Conservation (phyloP, 2,113 vertebrate species). For the Ictalurus furcatus region DNA sequence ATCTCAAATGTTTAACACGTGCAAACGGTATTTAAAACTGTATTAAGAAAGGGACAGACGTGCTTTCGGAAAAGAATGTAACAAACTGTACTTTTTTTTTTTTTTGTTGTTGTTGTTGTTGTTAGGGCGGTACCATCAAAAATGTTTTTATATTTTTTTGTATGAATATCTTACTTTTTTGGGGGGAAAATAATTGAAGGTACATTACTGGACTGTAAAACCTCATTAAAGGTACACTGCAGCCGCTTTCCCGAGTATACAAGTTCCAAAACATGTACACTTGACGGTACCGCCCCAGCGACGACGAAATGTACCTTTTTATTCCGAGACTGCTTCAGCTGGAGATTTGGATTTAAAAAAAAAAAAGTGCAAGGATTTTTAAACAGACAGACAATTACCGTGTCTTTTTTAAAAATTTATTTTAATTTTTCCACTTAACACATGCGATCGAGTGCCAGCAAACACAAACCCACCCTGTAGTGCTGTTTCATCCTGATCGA, state of each 20-base stretch:
- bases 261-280: neutral
- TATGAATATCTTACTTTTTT: neutral
- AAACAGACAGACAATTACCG: neutral
- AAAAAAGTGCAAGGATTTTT: neutral
- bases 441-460: neutral
- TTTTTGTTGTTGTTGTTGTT: neutral
- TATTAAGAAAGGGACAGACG: neutral
- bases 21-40: neutral
- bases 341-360: neutral
- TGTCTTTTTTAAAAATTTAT: neutral
- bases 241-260: neutral
- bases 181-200: neutral
- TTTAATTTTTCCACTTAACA: neutral
- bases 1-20: neutral
- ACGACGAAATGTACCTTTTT: neutral
- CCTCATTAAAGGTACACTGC: neutral
- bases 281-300: neutral
- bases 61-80: neutral
- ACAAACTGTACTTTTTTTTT: neutral
- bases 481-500: slow-evolving; percentile 26
- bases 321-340: neutral
- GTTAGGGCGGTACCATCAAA: neutral
- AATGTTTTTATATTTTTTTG: neutral
- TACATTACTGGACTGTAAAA: neutral
- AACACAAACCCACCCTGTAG: neutral